A percentile compares a stretch with the other conserved stretches of the same genome.
These are phyloP conservation scores for Falco punctatus DNA, from an alignment of 2,113 vertebrate species.

Conservation along the genomic window DNA sequence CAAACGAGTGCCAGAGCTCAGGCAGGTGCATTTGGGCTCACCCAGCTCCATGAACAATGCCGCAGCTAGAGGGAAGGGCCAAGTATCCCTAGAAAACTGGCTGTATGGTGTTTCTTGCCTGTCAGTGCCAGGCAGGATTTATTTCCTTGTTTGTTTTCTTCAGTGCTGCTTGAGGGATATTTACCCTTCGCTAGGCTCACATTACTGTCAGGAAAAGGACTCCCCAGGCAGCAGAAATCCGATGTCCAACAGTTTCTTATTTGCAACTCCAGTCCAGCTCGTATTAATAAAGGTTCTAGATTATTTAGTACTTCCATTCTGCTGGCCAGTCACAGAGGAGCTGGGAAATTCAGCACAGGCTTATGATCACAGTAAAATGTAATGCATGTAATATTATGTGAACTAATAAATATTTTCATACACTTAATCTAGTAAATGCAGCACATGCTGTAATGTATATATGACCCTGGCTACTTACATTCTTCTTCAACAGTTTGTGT, in stretches of 20 bases:
- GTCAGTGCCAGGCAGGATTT: conserved; percentile 20
- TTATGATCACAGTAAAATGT: neutral
- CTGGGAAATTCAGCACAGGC: neutral
- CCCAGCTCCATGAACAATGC: neutral
- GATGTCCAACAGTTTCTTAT: neutral
- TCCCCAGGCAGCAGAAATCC: neutral
- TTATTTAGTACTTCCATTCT: conserved; percentile 14
- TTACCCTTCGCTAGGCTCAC: neutral
- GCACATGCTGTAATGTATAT: neutral
- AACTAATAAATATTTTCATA: neutral
- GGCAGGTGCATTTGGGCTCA: neutral
- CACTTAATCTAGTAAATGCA: neutral
- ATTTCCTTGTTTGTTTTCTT: conserved; percentile 28
- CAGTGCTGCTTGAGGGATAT: neutral
- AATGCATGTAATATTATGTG: neutral
- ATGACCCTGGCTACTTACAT: neutral
- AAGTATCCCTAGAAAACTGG: neutral
- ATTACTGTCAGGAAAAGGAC: neutral
- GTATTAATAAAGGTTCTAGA: neutral
- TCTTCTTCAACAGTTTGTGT: neutral
- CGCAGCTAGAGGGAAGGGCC: neutral
- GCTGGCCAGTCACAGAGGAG: neutral
- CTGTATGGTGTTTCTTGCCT: neutral
- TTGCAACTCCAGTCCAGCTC: neutral
- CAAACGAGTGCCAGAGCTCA: neutral